Conservation (phyloP, 2,113 vertebrate species). For the Cochlearius cochlearius region DNA sequence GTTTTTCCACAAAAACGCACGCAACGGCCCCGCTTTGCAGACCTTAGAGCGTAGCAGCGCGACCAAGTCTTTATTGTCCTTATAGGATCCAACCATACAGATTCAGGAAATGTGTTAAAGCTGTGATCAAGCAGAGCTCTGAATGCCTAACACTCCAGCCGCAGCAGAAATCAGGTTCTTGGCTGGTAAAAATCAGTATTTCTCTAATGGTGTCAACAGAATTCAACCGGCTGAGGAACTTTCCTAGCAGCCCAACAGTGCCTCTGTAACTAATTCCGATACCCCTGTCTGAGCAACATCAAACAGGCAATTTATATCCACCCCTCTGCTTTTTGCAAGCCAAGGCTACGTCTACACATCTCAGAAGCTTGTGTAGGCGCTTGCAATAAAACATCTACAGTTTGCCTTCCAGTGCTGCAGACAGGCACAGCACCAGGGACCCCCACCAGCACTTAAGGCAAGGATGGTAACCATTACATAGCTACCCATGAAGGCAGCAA, state of each 20-base stretch:
- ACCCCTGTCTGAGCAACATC: neutral
- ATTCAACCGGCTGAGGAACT: fast-evolving
- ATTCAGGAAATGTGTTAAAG: neutral
- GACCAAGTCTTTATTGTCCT: neutral
- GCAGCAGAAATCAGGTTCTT: neutral
- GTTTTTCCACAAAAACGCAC: neutral
- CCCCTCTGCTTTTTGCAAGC: neutral
- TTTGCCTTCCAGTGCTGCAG: neutral
- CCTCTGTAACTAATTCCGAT: neutral
- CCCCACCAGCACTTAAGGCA: neutral
- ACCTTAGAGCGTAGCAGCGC: neutral
- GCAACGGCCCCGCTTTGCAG: neutral
- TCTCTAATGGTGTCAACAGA: neutral
- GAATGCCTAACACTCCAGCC: neutral
- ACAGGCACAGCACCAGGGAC: neutral
- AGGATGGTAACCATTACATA: neutral
- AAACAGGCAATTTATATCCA: neutral
- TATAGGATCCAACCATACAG: neutral
- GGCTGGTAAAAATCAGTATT: neutral
- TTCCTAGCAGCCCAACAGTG: neutral
- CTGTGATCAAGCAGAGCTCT: neutral
- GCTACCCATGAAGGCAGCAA: neutral
- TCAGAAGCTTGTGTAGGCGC: neutral
- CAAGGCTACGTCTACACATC: neutral
- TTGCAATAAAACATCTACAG: neutral